A percentile compares a stretch with the other conserved stretches of the same genome.
These are phyloP conservation scores for Laspeyria flexula DNA, from an alignment of 2,888 invertebrate species.

Conservation along the genomic window DNA sequence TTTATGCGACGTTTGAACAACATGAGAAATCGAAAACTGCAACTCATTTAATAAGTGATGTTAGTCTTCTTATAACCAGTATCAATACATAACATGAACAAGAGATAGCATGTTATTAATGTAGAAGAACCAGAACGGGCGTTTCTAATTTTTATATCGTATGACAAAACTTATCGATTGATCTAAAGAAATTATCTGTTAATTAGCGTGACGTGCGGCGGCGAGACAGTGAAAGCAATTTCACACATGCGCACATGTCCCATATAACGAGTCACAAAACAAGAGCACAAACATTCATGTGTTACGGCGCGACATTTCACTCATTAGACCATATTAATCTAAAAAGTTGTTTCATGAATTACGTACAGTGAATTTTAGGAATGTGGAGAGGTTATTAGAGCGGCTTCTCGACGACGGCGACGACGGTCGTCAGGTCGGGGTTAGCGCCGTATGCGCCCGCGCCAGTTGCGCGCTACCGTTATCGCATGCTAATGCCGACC, in stretches of 20 bases:
- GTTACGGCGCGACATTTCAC: conserved; percentile 61
- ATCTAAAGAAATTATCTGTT: conserved; percentile 65
- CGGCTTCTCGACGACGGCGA: conserved; percentile 24
- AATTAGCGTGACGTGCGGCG: conserved; percentile 68
- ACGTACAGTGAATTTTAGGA: conserved; percentile 39
- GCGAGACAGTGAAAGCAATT: conserved; percentile 79
- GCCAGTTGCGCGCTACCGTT: conserved; percentile 64
- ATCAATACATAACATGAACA: not conserved
- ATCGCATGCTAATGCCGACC: conserved; percentile 75
- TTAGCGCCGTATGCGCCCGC: conserved; percentile 33
- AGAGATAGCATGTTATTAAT: conserved; percentile 22
- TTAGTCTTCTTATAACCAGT: not conserved
- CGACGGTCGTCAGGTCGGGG: conserved; percentile 27
- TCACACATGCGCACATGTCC: conserved; percentile 70
- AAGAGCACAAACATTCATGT: conserved; percentile 52
- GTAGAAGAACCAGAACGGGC: conserved; percentile 14
- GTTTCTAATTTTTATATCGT: conserved; percentile 31
- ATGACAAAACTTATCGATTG: conserved; percentile 35
- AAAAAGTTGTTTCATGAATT: conserved; percentile 32
- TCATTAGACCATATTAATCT: conserved; percentile 49
- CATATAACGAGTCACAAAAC: conserved; percentile 52
- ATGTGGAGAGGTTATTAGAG: conserved; percentile 53
- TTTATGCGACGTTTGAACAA: conserved; percentile 7
- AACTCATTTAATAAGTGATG: too few relatives aligned
- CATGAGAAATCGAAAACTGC: conserved; percentile 16